Conservation (phyloP, 2,888 invertebrate genomes). For the Philopedon plagiatum region DNA sequence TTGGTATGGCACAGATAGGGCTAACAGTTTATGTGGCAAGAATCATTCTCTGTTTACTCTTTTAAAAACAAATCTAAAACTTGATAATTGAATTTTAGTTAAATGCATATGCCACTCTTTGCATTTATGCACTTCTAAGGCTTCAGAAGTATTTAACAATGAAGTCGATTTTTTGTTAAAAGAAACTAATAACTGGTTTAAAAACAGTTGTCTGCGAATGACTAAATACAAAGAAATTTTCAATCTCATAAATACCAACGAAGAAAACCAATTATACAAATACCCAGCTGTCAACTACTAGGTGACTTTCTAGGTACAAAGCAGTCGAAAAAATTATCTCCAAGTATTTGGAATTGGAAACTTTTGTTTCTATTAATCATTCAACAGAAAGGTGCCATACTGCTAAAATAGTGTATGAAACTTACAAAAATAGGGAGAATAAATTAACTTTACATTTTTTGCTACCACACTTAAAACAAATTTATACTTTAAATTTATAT, state of each 20-base stretch:
- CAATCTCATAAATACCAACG: constrained; percentile 38
- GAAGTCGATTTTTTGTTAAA: neutral
- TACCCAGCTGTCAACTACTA: constrained; percentile 44
- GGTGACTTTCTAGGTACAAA: constrained; percentile 55
- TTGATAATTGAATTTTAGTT: constrained; percentile 53
- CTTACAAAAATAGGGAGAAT: constrained; percentile 26
- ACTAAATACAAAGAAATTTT: constrained; percentile 49
- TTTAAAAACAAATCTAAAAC: constrained; percentile 46
- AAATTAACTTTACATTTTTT: constrained; percentile 27
- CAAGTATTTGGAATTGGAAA: constrained; percentile 53
- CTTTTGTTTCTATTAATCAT: constrained; percentile 6
- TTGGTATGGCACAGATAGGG: neutral
- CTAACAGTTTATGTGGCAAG: neutral
- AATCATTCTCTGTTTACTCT: constrained; percentile 39
- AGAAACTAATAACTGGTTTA: constrained; percentile 47
- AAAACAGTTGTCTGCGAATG: constrained; percentile 47
- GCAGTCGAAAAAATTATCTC: constrained; percentile 52
- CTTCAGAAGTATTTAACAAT: constrained; percentile 51
- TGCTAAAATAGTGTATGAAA: constrained; percentile 29
- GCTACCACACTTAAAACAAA: constrained; percentile 24
- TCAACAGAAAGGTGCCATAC: constrained; percentile 36
- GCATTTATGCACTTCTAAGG: constrained; percentile 47
- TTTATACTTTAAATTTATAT: constrained; percentile 29
- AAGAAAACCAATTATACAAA: constrained; percentile 29
- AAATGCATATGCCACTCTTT: constrained; percentile 55